Percentiles rank a stretch among this genome's conserved stretches.
Evolutionary conservation across 2,113 vertebrate species (phyloP).

Genomic region (Tetrao urogallus): DNA sequence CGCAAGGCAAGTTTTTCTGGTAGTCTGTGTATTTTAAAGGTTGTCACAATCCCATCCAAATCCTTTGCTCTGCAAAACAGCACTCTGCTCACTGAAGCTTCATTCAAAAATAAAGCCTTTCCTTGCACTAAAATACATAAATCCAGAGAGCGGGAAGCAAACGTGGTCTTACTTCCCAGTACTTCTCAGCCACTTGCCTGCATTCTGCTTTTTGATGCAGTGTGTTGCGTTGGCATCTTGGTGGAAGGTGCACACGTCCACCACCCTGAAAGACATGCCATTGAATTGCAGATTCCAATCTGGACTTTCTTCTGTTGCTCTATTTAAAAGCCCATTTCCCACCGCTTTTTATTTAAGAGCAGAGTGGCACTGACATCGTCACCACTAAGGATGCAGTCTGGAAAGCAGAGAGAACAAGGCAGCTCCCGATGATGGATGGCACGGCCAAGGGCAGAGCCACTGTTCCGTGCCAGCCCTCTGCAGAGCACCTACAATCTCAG

Average conservation of each 20-base stretch:
- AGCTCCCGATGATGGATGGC: neutral
- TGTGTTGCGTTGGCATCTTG: fast-evolving
- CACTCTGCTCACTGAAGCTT: neutral
- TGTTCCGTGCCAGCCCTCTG: slow-evolving; percentile 19
- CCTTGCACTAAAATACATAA: neutral
- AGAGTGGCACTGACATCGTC: neutral
- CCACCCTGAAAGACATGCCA: neutral
- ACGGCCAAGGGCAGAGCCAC: neutral
- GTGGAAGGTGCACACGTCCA: fast-evolving
- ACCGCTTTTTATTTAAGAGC: neutral
- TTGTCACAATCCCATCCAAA: neutral
- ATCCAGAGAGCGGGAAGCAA: neutral
- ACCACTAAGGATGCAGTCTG: neutral
- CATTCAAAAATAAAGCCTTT: neutral
- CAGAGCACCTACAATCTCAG: neutral
- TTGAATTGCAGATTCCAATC: neutral
- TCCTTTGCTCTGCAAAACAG: fast-evolving
- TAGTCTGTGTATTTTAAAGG: neutral
- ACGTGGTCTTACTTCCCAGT: fast-evolving
- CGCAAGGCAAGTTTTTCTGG: neutral
- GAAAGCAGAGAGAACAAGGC: neutral
- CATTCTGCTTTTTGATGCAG: neutral
- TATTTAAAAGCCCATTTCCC: neutral
- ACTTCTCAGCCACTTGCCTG: neutral
- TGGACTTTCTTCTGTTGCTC: neutral